A percentile compares a stretch with the other conserved stretches of the same genome.
Conservation (phyloP, 2,888 invertebrate species). For the Lymantria dispar region DNA sequence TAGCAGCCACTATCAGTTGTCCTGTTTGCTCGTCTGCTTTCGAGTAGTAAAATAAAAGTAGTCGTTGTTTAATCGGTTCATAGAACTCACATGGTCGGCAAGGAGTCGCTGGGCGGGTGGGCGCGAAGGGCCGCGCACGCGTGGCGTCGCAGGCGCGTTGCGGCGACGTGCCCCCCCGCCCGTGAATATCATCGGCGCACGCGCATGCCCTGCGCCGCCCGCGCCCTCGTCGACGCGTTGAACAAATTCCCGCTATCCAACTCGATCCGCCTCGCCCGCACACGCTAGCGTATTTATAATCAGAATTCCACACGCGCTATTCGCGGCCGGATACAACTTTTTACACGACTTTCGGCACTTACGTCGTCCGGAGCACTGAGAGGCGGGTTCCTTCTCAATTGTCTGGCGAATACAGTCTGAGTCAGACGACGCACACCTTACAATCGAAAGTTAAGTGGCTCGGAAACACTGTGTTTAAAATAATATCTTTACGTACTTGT, state of each 20-base stretch:
- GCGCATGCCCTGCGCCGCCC: conserved; percentile 45
- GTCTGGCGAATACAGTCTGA: conserved; percentile 69
- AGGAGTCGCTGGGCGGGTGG: conserved; percentile 55
- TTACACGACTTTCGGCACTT: conserved; percentile 81
- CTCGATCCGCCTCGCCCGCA: conserved; percentile 36
- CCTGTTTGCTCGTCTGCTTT: too few relatives aligned
- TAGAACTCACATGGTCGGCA: conserved; percentile 67
- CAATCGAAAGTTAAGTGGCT: conserved; percentile 44
- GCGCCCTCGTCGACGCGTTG: conserved; percentile 35
- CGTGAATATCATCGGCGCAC: conserved; percentile 78
- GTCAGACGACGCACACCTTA: conserved; percentile 49
- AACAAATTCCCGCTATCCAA: conserved; percentile 18
- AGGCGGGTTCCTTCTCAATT: conserved; percentile 53
- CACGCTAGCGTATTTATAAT: conserved; percentile 72
- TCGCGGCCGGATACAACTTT: conserved; percentile 79
- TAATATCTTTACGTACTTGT: conserved; percentile 49
- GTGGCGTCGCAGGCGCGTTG: conserved; percentile 67
- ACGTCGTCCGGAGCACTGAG: conserved; percentile 78
- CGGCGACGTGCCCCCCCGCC: conserved; percentile 80
- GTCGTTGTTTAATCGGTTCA: too few relatives aligned
- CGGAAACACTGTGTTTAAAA: conserved; percentile 56
- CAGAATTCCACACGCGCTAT: conserved; percentile 74
- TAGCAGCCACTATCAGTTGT: too few relatives aligned
- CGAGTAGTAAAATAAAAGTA: too few relatives aligned
- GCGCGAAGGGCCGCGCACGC: conserved; percentile 45